Evolutionary conservation across 2,888 invertebrate species (phyloP), one percentile per base, ranked within the genome.

Genomic region (Cyclophora albipunctata): DNA sequence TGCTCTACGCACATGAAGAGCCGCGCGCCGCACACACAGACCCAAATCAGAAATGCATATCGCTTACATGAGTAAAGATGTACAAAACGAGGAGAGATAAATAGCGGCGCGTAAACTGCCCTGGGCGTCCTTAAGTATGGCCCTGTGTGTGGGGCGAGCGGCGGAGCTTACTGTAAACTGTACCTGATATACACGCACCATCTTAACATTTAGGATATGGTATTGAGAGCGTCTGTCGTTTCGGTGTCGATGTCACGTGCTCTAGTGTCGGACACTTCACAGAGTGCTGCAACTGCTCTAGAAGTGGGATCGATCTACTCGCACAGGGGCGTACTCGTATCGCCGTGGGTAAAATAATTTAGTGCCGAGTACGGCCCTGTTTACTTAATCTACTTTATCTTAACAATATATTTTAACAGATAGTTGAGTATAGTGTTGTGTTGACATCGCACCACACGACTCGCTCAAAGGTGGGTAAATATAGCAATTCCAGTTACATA

Each of bases 151-250:
- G 52, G 51, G 49, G 41, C 45, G 43, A 46, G 43, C 40, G 5
- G 20, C 46, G 45, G 46, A 44, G 42, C 42, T 49, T 59, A 70
- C 60, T 67, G 64, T 68, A 64, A 67, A 67, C 67, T 76, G 70
- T 75, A 75, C 74, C 69, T 67, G 70, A 78, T 72, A 69, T 67
- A 56, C 63, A 67, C 65, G 67, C 73, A 73, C 72, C 76, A 70
- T 74, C 84, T 82, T 83, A 84, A 64, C 69, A 74, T 71, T 73
- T 78, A 83, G 69, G 83, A 84, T 83, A 82, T 84, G 84, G 77
- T 83, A 75, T 71, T 69, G 52, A 67, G 76, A 80, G 76, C 79
- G 74, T 78, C 80, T 7, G 71, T 72, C 73, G 4, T 59, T 70
- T 66, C 65, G 64, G 59, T 60, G 52, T 20, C 53, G 58, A 50